Evolutionary conservation across 2,888 invertebrate species (phyloP).

Genomic region (Dendrolimus houi): DNA sequence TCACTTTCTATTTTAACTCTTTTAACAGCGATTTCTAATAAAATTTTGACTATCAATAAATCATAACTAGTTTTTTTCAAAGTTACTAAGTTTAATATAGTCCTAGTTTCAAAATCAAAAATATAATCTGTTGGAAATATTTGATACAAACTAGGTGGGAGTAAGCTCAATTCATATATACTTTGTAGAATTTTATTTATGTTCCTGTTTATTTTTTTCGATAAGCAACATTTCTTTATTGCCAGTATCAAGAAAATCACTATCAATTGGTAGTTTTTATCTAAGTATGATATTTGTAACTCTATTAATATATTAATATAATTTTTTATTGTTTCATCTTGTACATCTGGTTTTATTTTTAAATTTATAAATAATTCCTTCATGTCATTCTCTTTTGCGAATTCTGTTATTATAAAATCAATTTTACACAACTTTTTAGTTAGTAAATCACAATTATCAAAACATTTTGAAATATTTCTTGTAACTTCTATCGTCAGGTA

Average conservation of each 20-base stretch:
- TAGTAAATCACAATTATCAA: conserved; percentile 42
- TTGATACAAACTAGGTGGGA: conserved; percentile 59
- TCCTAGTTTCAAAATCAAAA: conserved; percentile 45
- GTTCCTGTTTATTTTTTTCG: conserved; percentile 41
- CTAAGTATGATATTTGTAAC: conserved; percentile 49
- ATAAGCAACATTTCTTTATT: conserved; percentile 47
- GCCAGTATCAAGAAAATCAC: conserved; percentile 47
- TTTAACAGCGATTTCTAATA: conserved; percentile 56
- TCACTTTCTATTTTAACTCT: conserved; percentile 51
- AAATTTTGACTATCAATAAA: conserved; percentile 38
- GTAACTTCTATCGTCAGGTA: conserved; percentile 42
- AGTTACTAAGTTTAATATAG: conserved; percentile 42
- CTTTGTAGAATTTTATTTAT: conserved; percentile 45
- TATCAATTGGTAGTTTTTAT: conserved; percentile 55
- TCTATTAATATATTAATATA: conserved; percentile 43
- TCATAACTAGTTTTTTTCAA: conserved; percentile 51
- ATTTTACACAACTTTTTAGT: conserved; percentile 40
- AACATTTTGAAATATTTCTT: conserved; percentile 40
- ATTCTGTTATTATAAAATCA: conserved; percentile 39
- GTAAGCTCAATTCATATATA: conserved; percentile 53
- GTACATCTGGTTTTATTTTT: conserved; percentile 21
- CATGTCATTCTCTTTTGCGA: conserved; percentile 34
- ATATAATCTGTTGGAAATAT: conserved; percentile 49
- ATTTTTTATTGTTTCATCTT: conserved; percentile 26
- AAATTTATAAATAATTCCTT: conserved; percentile 33